These are phyloP conservation scores for Cromileptes altivelis DNA, from an alignment of 2,113 vertebrate genomes.

Conservation along the genomic window DNA sequence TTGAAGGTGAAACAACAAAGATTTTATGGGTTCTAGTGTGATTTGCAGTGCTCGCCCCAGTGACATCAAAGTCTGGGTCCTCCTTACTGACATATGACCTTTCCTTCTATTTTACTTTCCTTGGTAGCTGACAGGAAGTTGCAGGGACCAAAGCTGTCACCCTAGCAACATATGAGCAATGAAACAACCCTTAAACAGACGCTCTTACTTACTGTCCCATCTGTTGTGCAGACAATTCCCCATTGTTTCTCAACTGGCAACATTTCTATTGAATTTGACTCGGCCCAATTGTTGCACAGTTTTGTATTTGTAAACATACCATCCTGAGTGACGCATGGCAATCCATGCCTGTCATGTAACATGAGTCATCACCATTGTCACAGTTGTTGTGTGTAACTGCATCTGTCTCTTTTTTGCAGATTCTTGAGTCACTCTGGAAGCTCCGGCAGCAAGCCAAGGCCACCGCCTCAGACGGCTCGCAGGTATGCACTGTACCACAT, in stretches of 20 bases:
- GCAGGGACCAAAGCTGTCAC: no score
- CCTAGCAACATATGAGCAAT: no score
- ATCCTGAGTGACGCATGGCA: background rate
- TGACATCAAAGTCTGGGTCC: no score
- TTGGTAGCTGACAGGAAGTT: no score
- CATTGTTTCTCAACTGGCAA: background rate
- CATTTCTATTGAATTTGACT: background rate
- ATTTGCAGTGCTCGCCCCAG: no score
- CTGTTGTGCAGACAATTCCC: background rate
- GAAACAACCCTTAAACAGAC: background rate
- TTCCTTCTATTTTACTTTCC: no score
- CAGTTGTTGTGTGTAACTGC: accelerated
- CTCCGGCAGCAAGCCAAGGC: conserved; percentile 87
- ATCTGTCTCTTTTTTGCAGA: conserved; percentile 69
- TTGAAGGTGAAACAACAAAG: no score
- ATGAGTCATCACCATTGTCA: accelerated
- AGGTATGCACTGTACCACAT: conserved; percentile 80
- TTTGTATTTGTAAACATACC: background rate
- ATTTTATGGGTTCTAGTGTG: no score
- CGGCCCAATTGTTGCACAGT: background rate
- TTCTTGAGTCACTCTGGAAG: conserved; percentile 92
- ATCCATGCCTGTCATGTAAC: no score
- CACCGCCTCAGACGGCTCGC: conserved; percentile 87
- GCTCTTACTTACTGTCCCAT: no score
- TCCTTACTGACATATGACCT: no score